phyloP scores from a whole-genome alignment of 2,888 invertebrate genomes.

The Ceriagrion tenellum region DNA sequence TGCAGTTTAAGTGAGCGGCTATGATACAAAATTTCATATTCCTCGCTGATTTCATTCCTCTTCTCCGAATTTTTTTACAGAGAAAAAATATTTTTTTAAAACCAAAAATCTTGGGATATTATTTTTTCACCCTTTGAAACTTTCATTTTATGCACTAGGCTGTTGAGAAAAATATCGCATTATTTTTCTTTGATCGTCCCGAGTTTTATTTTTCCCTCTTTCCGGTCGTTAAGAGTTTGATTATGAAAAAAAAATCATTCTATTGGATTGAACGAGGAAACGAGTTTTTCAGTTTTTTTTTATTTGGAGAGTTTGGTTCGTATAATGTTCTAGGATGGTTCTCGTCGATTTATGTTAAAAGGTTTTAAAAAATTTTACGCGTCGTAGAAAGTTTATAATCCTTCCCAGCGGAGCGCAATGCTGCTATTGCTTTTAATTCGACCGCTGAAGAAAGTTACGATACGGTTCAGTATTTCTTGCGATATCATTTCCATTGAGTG shows the following conservation, averaged over 20 bases:
- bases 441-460: neutral
- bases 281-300: neutral
- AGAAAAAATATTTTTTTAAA: neutral
- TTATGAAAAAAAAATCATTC: neutral
- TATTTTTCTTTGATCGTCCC: neutral
- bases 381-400: neutral
- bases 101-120: no score
- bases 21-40: neutral
- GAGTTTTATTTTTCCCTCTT: neutral
- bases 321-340: neutral
- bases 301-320: neutral
- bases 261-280: neutral
- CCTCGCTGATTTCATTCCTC: neutral
- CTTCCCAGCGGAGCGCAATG: neutral
- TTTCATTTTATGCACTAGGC: neutral
- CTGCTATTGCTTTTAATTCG: neutral
- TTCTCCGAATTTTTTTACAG: neutral
- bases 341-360: neutral
- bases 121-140: neutral
- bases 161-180: neutral
- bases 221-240: neutral
- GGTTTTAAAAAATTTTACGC: neutral
- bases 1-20: constrained; percentile 19
- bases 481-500: neutral
- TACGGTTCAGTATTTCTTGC: neutral